Evolutionary conservation across 2,888 invertebrate species (phyloP).

Genomic region (Sesamia inferens): DNA sequence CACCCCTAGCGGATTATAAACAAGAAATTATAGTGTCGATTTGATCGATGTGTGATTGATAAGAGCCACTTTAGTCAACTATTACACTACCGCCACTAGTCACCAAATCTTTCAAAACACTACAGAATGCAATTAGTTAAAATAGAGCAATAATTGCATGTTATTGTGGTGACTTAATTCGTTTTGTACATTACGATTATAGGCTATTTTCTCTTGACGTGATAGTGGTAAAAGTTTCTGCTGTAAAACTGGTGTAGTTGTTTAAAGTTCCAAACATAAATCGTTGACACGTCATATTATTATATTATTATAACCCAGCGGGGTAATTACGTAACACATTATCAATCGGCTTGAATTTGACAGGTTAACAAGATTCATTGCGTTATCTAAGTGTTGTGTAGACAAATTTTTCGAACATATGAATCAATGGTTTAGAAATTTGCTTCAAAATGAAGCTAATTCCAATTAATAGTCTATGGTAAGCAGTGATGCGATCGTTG

Average conservation of each 20-base stretch:
- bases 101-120: not conserved
- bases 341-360: no score
- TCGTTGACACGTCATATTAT: no score
- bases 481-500: no score
- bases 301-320: no score
- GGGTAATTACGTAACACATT: no score
- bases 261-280: no score
- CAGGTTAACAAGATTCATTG: no score
- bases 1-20: constrained; percentile 10
- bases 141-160: not conserved
- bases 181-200: not conserved
- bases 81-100: not conserved
- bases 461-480: no score
- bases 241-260: not conserved
- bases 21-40: not conserved
- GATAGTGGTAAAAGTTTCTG: not conserved
- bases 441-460: no score
- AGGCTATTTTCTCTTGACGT: not conserved
- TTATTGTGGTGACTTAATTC: not conserved
- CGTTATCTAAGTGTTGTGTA: no score
- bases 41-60: not conserved
- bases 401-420: no score
- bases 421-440: no score
- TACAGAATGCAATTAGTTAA: not conserved
- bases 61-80: not conserved